These are phyloP conservation scores for Gambusia holbrooki DNA, from an alignment of 2,113 vertebrate species.

Conservation along the genomic window DNA sequence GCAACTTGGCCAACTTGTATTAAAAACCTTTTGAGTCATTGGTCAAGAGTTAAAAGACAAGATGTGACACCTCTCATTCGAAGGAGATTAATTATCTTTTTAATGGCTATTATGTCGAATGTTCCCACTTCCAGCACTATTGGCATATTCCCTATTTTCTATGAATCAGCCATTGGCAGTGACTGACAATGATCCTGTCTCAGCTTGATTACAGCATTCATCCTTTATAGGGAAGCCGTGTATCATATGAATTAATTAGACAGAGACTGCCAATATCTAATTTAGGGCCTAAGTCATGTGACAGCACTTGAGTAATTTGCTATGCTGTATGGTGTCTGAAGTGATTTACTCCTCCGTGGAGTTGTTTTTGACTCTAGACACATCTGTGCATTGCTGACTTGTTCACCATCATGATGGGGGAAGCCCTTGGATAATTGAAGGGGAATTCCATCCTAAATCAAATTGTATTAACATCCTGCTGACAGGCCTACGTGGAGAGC, in stretches of 20 bases:
- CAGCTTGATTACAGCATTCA: slow-evolving; percentile 45
- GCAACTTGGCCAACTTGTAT: slow-evolving; percentile 31
- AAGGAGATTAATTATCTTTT: background rate
- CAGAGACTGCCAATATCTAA: slow-evolving; percentile 46
- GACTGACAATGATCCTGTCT: slow-evolving; percentile 27
- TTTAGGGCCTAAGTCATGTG: slow-evolving; percentile 41
- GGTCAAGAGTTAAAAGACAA: slow-evolving; percentile 36
- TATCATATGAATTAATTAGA: slow-evolving; percentile 45
- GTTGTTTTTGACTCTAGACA: slow-evolving; percentile 17
- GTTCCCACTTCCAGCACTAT: slow-evolving; percentile 4
- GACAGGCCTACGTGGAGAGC: slow-evolving; percentile 50
- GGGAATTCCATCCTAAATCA: slow-evolving; percentile 68
- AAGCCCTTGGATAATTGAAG: slow-evolving; percentile 57
- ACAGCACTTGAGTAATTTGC: slow-evolving; percentile 34
- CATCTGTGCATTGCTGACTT: slow-evolving; percentile 54
- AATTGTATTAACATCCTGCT: slow-evolving; percentile 58
- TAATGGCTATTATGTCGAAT: background rate
- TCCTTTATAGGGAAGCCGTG: slow-evolving; percentile 24
- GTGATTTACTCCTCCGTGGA: slow-evolving; percentile 47
- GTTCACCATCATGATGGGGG: slow-evolving; percentile 47
- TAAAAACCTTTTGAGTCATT: slow-evolving; percentile 32
- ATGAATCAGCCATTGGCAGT: slow-evolving; percentile 36
- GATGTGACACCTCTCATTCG: slow-evolving; percentile 16
- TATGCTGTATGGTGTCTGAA: slow-evolving; percentile 39
- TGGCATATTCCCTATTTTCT: slow-evolving; percentile 25